phyloP scores from a whole-genome alignment of 2,113 vertebrate species.

The Connochaetes taurinus region DNA sequence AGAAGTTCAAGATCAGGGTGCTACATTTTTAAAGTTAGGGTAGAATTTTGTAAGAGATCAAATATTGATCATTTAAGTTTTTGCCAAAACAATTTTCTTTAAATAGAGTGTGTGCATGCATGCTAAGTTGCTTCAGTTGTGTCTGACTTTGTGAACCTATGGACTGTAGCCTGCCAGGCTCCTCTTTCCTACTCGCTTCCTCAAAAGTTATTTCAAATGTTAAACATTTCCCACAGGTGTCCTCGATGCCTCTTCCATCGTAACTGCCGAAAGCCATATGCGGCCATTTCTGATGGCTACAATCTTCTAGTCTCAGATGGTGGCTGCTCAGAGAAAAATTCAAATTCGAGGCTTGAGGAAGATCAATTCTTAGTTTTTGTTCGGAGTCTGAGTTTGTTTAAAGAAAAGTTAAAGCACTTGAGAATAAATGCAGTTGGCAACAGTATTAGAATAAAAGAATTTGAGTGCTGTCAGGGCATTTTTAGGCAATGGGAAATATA shows the following conservation, averaged over 20 bases:
- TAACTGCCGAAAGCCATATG: not conserved
- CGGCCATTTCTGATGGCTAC: not conserved
- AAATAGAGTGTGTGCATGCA: not conserved
- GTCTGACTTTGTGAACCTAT: not conserved
- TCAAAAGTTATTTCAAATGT: not conserved
- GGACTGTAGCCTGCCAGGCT: not conserved
- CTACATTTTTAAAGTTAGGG: not conserved
- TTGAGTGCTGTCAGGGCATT: not conserved
- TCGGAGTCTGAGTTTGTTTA: not conserved
- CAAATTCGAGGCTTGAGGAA: not conserved
- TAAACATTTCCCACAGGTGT: not conserved
- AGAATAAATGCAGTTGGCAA: not conserved
- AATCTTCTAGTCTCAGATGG: not conserved
- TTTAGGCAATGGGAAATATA: not conserved
- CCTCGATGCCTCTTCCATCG: rapidly evolving
- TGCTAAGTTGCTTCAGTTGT: not conserved
- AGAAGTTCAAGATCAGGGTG: not conserved
- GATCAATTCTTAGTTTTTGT: not conserved
- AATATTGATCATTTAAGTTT: not conserved
- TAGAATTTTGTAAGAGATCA: not conserved
- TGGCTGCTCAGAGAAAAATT: not conserved
- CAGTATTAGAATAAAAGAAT: not conserved
- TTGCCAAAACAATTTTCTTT: not conserved
- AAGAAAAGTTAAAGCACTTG: not conserved
- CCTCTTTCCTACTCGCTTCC: not conserved